Conservation (phyloP, 2,888 invertebrate species). For the Protophormia terraenovae region DNA sequence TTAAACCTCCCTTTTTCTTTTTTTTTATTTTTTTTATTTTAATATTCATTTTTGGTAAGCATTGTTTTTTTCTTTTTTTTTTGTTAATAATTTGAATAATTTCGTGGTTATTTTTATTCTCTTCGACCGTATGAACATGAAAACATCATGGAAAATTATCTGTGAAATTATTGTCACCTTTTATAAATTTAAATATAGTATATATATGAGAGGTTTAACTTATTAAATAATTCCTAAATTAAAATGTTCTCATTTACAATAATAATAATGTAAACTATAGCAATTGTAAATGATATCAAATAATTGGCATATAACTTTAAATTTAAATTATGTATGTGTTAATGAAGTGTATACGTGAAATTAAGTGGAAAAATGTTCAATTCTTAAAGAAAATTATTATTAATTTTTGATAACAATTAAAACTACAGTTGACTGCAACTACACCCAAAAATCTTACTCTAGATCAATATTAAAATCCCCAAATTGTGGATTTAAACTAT, state of each 20-base stretch:
- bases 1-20: conserved; percentile 3
- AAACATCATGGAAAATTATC: not conserved
- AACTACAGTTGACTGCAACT: too few relatives aligned
- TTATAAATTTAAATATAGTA: not conserved
- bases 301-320: too few relatives aligned
- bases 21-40: not conserved
- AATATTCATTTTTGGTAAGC: not conserved
- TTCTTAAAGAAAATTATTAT: too few relatives aligned
- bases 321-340: too few relatives aligned
- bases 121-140: not conserved
- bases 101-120: not conserved
- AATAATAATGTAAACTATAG: not conserved
- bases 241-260: not conserved
- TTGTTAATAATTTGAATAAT: conserved; percentile 4
- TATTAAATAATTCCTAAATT: not conserved
- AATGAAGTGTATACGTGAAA: too few relatives aligned
- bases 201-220: not conserved
- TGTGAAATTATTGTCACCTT: conserved; percentile 16
- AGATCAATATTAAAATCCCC: too few relatives aligned
- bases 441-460: too few relatives aligned
- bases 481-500: too few relatives aligned
- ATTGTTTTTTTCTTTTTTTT: not conserved
- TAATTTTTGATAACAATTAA: too few relatives aligned
- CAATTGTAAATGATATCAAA: not conserved
- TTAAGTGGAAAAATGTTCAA: too few relatives aligned